These are phyloP conservation scores for Anguilla rostrata DNA, from an alignment of 2,113 vertebrate species.

Conservation along the genomic window DNA sequence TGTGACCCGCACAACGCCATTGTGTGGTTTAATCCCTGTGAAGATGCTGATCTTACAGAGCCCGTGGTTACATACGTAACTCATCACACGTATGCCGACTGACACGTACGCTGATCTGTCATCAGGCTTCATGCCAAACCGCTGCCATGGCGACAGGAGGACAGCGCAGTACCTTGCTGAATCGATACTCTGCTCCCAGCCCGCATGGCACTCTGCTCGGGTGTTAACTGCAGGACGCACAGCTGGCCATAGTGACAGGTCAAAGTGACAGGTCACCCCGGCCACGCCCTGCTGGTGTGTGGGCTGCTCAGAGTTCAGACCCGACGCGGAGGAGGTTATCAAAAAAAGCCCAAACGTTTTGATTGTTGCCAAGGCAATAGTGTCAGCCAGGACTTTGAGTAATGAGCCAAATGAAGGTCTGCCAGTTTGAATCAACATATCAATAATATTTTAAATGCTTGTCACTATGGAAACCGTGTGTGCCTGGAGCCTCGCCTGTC, in stretches of 20 bases:
- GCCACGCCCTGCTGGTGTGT: too few species aligned
- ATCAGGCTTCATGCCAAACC: background rate
- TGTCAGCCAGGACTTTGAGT: slow-evolving; percentile 6
- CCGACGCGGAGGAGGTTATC: background rate
- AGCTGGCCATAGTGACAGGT: background rate
- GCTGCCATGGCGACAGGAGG: background rate
- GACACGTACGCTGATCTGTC: background rate
- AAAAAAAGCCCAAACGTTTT: background rate
- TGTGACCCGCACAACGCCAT: background rate
- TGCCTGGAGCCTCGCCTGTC: slow-evolving; percentile 6
- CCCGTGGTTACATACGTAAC: background rate
- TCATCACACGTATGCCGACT: background rate
- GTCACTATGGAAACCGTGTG: slow-evolving; percentile 24
- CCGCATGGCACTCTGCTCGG: background rate
- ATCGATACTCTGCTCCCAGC: background rate
- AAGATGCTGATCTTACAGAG: background rate
- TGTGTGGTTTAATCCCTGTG: background rate
- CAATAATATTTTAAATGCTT: slow-evolving; percentile 19
- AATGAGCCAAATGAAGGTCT: slow-evolving; percentile 19
- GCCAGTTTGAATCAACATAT: slow-evolving; percentile 19
- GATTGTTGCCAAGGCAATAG: slow-evolving; percentile 9
- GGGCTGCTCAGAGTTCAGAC: background rate
- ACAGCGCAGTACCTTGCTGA: background rate
- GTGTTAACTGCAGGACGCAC: background rate
- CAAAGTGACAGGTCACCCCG: too few species aligned